These are phyloP conservation scores for Morone saxatilis DNA, from an alignment of 2,113 vertebrate genomes.

Conservation along the genomic window DNA sequence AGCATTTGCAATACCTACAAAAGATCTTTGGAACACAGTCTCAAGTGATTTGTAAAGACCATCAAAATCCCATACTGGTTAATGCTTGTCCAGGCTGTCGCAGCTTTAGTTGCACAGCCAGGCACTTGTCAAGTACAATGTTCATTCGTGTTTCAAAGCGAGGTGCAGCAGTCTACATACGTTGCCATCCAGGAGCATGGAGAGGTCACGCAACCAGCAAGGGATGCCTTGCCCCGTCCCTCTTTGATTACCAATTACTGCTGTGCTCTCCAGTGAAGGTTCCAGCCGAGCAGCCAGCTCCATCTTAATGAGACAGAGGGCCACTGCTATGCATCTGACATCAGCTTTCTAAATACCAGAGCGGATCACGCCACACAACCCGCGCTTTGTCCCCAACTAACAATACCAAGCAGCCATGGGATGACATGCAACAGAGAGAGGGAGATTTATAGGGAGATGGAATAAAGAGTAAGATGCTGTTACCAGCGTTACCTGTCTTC, in stretches of 20 bases:
- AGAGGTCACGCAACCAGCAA: slow-evolving; percentile 49
- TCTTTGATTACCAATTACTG: slow-evolving; percentile 75
- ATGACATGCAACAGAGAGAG: slow-evolving; percentile 10
- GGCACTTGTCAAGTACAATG: slow-evolving; percentile 35
- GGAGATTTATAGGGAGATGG: background rate
- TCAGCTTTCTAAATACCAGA: slow-evolving; percentile 66
- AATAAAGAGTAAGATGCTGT: slow-evolving; percentile 34
- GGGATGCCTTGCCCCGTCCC: slow-evolving; percentile 22
- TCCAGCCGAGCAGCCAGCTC: slow-evolving; percentile 39
- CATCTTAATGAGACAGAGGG: slow-evolving; percentile 68
- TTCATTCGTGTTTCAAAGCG: slow-evolving; percentile 46
- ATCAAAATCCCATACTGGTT: background rate
- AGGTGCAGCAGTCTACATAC: slow-evolving; percentile 22
- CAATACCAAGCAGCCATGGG: slow-evolving; percentile 29
- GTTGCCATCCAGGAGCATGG: slow-evolving; percentile 16
- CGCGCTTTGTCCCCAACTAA: slow-evolving; percentile 31
- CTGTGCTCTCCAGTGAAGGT: slow-evolving; percentile 48
- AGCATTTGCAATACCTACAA: background rate
- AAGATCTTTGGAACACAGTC: background rate
- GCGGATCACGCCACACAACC: slow-evolving; percentile 47
- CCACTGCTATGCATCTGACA: slow-evolving; percentile 51
- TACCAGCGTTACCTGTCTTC: slow-evolving; percentile 36
- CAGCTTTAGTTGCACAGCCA: slow-evolving; percentile 16
- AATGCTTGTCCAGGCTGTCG: background rate
- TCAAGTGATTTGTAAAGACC: background rate